phyloP scores from a whole-genome alignment of 2,113 vertebrate genomes.

The Rhinoptilus africanus region DNA sequence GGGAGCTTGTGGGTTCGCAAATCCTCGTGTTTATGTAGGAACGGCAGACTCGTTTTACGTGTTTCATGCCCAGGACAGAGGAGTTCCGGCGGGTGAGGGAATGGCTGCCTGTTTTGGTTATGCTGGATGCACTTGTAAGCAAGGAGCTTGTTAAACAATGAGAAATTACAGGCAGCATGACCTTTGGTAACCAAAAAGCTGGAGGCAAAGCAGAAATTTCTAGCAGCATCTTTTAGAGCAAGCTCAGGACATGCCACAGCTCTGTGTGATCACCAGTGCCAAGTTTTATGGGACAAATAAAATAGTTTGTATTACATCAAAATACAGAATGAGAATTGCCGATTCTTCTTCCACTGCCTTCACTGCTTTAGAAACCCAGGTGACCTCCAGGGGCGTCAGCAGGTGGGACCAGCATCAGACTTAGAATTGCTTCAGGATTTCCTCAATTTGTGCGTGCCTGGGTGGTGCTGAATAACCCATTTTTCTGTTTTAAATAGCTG shows the following conservation, averaged over 20 bases:
- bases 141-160: neutral
- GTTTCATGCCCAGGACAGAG: neutral
- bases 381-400: neutral
- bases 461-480: neutral
- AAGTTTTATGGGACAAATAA: neutral
- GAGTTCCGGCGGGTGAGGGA: neutral
- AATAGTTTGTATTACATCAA: neutral
- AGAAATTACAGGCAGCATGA: neutral
- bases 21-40: neutral
- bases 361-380: neutral
- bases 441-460: neutral
- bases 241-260: neutral
- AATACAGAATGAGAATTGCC: neutral
- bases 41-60: neutral
- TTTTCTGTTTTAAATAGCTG: neutral
- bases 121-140: neutral
- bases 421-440: neutral
- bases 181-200: neutral
- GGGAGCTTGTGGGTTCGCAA: constrained; percentile 15
- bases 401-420: neutral
- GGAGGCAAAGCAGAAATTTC: neutral
- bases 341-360: neutral
- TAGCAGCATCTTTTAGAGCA: neutral
- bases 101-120: neutral
- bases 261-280: neutral